These are phyloP conservation scores for Saccopteryx leptura DNA, from an alignment of 2,113 vertebrate species.

Conservation along the genomic window DNA sequence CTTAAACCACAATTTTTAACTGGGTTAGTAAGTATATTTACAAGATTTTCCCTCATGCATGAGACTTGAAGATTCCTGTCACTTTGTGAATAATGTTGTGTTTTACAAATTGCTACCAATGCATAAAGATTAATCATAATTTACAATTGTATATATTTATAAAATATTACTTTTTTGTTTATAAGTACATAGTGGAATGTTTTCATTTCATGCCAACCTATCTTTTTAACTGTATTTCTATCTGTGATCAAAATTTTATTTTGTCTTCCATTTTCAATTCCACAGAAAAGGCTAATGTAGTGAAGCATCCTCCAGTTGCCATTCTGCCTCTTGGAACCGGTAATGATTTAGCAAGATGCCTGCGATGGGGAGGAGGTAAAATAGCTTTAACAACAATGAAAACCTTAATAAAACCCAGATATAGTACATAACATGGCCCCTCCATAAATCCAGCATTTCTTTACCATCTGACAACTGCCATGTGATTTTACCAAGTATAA, in stretches of 20 bases:
- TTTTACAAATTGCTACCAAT: neutral
- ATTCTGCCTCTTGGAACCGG: conserved; percentile 98
- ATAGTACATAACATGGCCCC: rapidly evolving
- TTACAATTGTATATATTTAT: neutral
- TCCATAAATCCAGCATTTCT: neutral
- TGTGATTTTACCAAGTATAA: neutral
- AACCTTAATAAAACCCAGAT: neutral
- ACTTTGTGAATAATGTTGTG: neutral
- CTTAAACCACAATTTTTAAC: neutral
- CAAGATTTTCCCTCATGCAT: neutral
- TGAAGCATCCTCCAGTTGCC: conserved; percentile 96
- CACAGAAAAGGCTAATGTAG: conserved; percentile 96
- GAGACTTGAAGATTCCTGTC: neutral
- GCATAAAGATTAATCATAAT: neutral
- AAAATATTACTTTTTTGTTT: neutral
- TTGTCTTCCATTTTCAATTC: conserved; percentile 57
- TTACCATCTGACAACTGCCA: neutral
- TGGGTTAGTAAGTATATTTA: neutral
- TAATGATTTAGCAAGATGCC: conserved; percentile 97
- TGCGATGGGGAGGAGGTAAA: conserved; percentile 99
- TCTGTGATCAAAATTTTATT: neutral
- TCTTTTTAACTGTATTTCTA: neutral
- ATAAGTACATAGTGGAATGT: neutral
- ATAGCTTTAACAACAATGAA: neutral
- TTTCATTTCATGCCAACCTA: neutral